Percentiles rank a stretch among this genome's conserved stretches.
These are phyloP conservation scores for Macrobrachium rosenbergii DNA, from an alignment of 1,140 invertebrate genomes.

Conservation along the genomic window DNA sequence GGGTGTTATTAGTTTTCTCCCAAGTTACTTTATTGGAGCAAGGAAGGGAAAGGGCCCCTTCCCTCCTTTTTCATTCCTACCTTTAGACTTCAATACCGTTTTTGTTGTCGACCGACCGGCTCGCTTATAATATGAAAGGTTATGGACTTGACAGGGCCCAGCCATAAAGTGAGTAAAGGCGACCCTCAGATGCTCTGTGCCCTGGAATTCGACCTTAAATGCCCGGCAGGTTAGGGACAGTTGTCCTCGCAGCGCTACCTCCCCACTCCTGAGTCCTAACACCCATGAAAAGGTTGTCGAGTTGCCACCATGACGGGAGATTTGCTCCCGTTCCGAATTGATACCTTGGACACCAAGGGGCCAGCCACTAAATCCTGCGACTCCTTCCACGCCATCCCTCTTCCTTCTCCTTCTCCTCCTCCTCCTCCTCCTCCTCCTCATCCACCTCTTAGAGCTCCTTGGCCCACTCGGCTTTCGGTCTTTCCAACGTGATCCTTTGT, in stretches of 20 bases:
- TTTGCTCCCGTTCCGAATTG: conserved; percentile 38
- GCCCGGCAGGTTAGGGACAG: no score
- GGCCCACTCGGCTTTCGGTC: no score
- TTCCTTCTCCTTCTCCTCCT: not conserved
- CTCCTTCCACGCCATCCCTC: not conserved
- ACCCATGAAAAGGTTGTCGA: not conserved
- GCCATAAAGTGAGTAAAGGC: not conserved
- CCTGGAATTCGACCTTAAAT: not conserved
- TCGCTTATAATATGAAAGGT: conserved; percentile 37
- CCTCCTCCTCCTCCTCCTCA: not conserved
- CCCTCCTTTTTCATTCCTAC: no score
- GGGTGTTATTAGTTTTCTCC: no score
- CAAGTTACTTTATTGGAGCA: no score
- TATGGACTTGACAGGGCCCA: conserved; percentile 12
- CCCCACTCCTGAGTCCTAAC: conserved; percentile 28
- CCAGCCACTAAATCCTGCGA: conserved; percentile 14
- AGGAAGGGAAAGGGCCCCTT: no score
- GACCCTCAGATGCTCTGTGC: not conserved
- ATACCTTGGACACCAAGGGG: not conserved
- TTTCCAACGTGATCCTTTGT: conserved; percentile 8
- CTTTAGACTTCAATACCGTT: conserved; percentile 23
- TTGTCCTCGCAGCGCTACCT: not conserved
- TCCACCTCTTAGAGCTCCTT: no score
- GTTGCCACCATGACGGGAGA: conserved; percentile 33
- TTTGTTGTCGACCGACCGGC: conserved; percentile 34